A percentile compares a stretch with the other conserved stretches of the same genome.
phyloP scores from a whole-genome alignment of 2,888 invertebrate genomes.

The Drosophila mimetica region DNA sequence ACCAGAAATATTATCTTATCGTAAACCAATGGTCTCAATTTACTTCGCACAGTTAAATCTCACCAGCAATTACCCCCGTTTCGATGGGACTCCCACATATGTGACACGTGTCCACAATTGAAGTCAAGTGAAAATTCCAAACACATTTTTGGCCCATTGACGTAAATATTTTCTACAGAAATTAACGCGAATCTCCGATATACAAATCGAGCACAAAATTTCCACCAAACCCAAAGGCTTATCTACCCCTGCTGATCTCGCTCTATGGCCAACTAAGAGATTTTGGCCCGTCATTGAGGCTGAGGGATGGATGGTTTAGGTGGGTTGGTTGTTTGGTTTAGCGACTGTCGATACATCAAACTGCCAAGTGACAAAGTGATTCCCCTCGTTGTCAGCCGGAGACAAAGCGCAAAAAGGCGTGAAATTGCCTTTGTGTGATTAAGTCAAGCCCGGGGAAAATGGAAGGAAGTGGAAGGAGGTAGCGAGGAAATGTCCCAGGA shows the following conservation, averaged over 20 bases:
- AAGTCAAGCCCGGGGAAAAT: conserved; percentile 60
- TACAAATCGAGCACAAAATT: conserved; percentile 79
- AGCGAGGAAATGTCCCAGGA: conserved; percentile 4
- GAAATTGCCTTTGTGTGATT: conserved; percentile 82
- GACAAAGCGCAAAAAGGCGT: conserved; percentile 78
- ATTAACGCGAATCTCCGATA: conserved; percentile 69
- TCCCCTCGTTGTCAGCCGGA: conserved; percentile 45
- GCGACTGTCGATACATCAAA: conserved; percentile 74
- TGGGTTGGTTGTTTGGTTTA: conserved; percentile 25
- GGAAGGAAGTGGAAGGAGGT: neutral
- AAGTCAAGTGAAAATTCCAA: conserved; percentile 60
- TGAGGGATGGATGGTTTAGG: conserved; percentile 20
- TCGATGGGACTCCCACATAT: conserved; percentile 37
- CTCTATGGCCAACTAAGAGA: conserved; percentile 46
- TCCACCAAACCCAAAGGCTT: conserved; percentile 55
- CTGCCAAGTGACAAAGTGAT: conserved; percentile 75
- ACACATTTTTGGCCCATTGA: conserved; percentile 49
- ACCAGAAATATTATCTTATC: neutral
- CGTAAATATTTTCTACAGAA: conserved; percentile 56
- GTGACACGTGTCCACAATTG: conserved; percentile 70
- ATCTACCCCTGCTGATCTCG: conserved; percentile 76
- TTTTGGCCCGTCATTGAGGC: conserved; percentile 33
- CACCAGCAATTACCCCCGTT: conserved; percentile 1
- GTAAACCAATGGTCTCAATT: neutral
- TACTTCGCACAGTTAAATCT: neutral